Base-by-base conservation (phyloP, 2,797 vertebrate genomes). In the Kryptopterus vitreolus region DNA sequence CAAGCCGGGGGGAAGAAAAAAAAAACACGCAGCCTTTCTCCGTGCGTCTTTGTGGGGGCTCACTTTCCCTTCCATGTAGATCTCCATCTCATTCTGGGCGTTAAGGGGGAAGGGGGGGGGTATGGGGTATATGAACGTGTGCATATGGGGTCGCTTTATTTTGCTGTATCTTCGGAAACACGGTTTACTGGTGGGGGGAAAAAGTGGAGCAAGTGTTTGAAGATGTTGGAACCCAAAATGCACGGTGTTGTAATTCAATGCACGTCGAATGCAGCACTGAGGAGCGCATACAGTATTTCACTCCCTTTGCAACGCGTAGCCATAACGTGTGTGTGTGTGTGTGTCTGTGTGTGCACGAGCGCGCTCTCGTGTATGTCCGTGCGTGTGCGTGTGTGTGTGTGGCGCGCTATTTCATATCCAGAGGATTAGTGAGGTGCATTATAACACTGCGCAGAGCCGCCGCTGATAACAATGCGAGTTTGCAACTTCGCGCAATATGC, bases 211-310 rank as follows among this genome's bases (percentile, higher is more conserved):
- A 71, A 72, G 43, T 71, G 57, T 43, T 55, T 58, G 35, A 59
- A 35, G 43, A 55, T 43, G 7, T 43, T 72, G 33, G n/a, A 66
- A n/a, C 61, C 59, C 31, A 63, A 38, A n/a, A 78, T 38, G 80
- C 75, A 77, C 65, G 48, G 12, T 57, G 9, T 75, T 79, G 62
- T 48, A 68, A 82, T 82, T 78, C 77, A 0, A 20, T 50, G 35
- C 76, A 82, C 81, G 77, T 82, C 81, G 70, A 69, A 79, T 79
- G 81, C 81, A 69, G 81, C 81, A 78, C 8, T 53, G 77, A 53
- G 73, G 50, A 58, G 57, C 24, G 75, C 66, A 24, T 50, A 43
- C 38, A 43, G 38, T 43, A 29, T 76, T 53, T 71, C 52, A 50
- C 75, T 74, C 69, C 61, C 76, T 61, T 46, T 82, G 76, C 70